Evolutionary conservation across 2,113 vertebrate species (phyloP).

Genomic region (Poecilia latipinna): DNA sequence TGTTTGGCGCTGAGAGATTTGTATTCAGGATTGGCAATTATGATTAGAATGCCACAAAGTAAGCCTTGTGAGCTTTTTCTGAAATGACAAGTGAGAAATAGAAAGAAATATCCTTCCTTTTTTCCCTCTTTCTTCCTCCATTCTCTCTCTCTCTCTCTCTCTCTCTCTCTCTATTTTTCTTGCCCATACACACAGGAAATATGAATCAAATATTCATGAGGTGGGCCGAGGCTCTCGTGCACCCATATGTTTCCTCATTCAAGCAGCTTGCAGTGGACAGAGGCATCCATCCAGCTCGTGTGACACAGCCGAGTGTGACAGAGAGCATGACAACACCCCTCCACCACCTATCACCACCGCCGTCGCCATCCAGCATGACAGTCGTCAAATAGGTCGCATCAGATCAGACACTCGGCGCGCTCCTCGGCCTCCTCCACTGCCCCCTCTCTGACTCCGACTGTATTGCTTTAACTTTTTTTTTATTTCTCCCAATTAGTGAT

Average conservation of each 20-base stretch:
- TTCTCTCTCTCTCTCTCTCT: neutral
- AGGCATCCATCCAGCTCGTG: constrained; percentile 66
- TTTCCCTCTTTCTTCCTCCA: constrained; percentile 21
- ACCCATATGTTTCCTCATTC: constrained; percentile 81
- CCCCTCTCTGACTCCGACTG: constrained; percentile 49
- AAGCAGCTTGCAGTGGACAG: constrained; percentile 79
- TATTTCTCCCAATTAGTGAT: no score
- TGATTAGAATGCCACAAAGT: constrained; percentile 78
- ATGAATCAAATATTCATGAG: constrained; percentile 85
- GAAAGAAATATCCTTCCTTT: constrained; percentile 24
- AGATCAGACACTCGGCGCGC: constrained; percentile 25
- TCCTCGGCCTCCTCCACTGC: constrained; percentile 16
- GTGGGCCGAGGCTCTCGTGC: constrained; percentile 76
- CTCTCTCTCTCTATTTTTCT: constrained; percentile 32
- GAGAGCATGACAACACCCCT: constrained; percentile 58
- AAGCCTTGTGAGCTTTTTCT: constrained; percentile 73
- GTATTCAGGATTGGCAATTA: constrained; percentile 78
- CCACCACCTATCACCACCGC: constrained; percentile 49
- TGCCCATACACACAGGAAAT: constrained; percentile 72
- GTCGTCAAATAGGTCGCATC: constrained; percentile 56
- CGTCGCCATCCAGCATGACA: constrained; percentile 20
- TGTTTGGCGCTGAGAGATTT: constrained; percentile 74
- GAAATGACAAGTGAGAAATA: constrained; percentile 65
- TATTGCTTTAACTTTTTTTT: constrained; percentile 29
- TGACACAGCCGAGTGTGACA: constrained; percentile 66